Percentiles rank a stretch among this genome's conserved stretches.
Evolutionary conservation across 2,797 vertebrate genomes (phyloP).

Genomic region (Coilia nasus): DNA sequence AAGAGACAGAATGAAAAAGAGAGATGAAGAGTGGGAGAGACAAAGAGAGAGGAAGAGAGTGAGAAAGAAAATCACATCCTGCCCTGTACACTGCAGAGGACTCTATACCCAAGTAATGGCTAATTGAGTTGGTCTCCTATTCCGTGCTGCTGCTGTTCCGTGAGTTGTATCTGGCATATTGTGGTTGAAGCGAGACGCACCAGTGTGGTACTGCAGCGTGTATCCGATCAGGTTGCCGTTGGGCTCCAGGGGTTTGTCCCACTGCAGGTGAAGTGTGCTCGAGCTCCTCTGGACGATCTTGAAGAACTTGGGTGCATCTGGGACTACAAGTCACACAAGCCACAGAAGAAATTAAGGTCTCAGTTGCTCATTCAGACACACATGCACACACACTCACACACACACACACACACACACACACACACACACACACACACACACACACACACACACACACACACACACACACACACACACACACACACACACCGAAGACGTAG

Average conservation of each 20-base stretch:
- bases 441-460: no score
- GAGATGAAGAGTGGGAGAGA: no score
- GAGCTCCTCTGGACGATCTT: constrained; percentile 82
- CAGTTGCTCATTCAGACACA: not conserved
- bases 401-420: constrained; percentile 7
- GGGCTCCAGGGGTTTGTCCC: constrained; percentile 91
- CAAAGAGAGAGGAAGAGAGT: no score
- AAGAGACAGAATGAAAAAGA: no score
- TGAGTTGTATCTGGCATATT: not conserved
- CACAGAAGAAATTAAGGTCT: not conserved
- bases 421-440: not conserved
- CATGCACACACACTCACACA: not conserved
- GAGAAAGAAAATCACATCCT: not conserved
- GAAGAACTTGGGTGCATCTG: constrained; percentile 86
- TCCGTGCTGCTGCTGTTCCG: not conserved
- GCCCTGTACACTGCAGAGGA: not conserved
- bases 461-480: not conserved
- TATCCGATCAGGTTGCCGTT: constrained; percentile 92
- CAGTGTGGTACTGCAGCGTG: constrained; percentile 83
- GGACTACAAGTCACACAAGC: constrained; percentile 73
- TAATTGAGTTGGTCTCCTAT: no score
- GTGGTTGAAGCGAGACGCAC: constrained; percentile 62
- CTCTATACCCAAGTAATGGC: not conserved
- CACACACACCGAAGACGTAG: no score
- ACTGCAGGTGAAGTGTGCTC: constrained; percentile 84